Percentiles rank a stretch among this genome's conserved stretches.
These are phyloP conservation scores for Chondrilla cf. caribensis DNA, from an alignment of 37 sponge, comb jelly and placozoan genomes.

Conservation along the genomic window DNA sequence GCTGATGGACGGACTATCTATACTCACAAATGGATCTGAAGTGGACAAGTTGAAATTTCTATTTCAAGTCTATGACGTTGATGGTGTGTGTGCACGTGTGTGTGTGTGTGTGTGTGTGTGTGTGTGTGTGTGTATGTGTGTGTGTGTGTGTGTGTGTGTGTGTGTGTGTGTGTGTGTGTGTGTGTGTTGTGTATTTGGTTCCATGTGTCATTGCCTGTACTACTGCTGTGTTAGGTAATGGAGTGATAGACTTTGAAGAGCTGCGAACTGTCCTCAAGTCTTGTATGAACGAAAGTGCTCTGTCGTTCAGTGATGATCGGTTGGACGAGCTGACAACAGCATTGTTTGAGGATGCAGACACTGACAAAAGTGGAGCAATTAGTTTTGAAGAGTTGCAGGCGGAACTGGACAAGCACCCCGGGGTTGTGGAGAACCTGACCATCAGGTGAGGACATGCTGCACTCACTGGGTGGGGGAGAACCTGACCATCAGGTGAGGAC, in stretches of 20 bases:
- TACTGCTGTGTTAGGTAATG: constrained; percentile 62
- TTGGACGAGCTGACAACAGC: constrained; percentile 67
- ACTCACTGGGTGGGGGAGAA: too few species aligned
- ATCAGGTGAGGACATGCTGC: too few species aligned
- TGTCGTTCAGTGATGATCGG: constrained; percentile 68
- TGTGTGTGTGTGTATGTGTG: too few species aligned
- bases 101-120: neutral
- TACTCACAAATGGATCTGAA: constrained; percentile 72
- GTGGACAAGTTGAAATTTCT: constrained; percentile 80
- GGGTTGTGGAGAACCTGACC: constrained; percentile 80
- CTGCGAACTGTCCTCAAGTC: constrained; percentile 81
- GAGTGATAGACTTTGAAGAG: constrained; percentile 76
- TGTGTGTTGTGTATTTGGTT: neutral
- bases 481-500: too few species aligned
- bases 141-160: too few species aligned
- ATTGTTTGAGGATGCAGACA: constrained; percentile 81
- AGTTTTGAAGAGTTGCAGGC: constrained; percentile 81
- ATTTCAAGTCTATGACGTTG: constrained; percentile 88
- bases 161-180: too few species aligned
- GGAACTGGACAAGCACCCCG: constrained; percentile 80
- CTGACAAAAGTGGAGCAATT: constrained; percentile 75
- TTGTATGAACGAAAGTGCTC: constrained; percentile 81
- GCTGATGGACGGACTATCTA: constrained; percentile 78
- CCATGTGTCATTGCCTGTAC: neutral
- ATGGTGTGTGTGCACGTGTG: constrained; percentile 47